These are phyloP conservation scores for Antechinus flavipes DNA, from an alignment of 2,113 vertebrate species.

Conservation along the genomic window DNA sequence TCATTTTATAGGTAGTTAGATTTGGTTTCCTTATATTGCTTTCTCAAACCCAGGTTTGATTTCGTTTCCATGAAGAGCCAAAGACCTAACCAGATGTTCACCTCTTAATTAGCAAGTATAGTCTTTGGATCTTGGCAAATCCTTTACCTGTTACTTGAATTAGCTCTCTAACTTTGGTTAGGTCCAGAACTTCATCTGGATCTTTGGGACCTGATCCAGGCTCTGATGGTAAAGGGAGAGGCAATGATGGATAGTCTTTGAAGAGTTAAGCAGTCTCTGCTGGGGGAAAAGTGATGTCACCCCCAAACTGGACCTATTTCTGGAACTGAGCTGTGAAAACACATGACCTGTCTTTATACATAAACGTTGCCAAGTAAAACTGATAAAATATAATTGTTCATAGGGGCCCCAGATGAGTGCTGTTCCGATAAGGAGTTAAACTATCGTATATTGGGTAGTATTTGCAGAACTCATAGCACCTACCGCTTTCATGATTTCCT, in stretches of 20 bases:
- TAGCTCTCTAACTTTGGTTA: neutral
- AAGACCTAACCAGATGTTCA: neutral
- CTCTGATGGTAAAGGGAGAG: conserved; percentile 54
- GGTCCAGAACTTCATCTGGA: neutral
- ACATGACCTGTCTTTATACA: conserved; percentile 60
- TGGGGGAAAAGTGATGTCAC: conserved; percentile 76
- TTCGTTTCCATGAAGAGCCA: neutral
- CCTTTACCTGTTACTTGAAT: neutral
- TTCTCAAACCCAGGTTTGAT: neutral
- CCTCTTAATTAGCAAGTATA: neutral
- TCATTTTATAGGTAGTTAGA: neutral
- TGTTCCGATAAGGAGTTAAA: conserved; percentile 74
- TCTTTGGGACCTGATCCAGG: neutral
- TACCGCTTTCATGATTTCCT: conserved; percentile 69
- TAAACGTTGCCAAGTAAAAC: conserved; percentile 75
- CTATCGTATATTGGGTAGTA: conserved; percentile 57
- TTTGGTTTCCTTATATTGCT: neutral
- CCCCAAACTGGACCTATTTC: conserved; percentile 76
- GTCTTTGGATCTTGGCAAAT: neutral
- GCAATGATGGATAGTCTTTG: conserved; percentile 64
- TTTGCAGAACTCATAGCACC: conserved; percentile 77
- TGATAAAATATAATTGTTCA: conserved; percentile 76
- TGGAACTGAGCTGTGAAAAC: conserved; percentile 68
- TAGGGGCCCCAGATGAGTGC: conserved; percentile 54
- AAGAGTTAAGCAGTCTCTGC: conserved; percentile 26